Conservation (phyloP, 2,888 invertebrate species). For the Hypolimnas misippus region DNA sequence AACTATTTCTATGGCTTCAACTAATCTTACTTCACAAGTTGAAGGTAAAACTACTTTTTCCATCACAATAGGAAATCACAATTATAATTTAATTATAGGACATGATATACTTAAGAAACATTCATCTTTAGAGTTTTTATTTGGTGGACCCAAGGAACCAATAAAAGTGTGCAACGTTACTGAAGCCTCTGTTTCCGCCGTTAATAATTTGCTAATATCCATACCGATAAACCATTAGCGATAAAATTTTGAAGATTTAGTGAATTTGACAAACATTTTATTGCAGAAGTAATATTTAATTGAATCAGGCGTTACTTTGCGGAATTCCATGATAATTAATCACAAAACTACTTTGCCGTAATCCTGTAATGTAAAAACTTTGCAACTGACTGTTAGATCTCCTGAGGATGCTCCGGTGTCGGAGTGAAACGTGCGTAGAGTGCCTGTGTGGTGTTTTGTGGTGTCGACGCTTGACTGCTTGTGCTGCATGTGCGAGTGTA, state of each 20-base stretch:
- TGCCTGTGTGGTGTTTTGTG: too few species aligned
- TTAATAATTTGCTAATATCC: neutral
- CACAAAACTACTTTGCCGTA: too few species aligned
- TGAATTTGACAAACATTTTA: slow-evolving; percentile 26
- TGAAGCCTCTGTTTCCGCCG: neutral
- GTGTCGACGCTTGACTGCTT: too few species aligned
- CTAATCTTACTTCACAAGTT: neutral
- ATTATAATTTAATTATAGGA: neutral
- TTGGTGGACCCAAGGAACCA: neutral
- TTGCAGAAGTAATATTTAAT: slow-evolving; percentile 16
- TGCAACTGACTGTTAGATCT: too few species aligned
- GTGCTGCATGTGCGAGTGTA: too few species aligned
- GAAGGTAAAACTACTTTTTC: neutral
- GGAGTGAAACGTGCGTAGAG: too few species aligned
- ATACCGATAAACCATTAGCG: slow-evolving; percentile 6
- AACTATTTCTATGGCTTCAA: neutral
- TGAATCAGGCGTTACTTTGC: too few species aligned
- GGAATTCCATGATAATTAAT: too few species aligned
- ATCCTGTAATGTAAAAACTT: too few species aligned
- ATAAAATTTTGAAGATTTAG: slow-evolving; percentile 19
- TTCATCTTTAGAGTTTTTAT: neutral
- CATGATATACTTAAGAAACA: neutral
- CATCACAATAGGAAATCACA: neutral
- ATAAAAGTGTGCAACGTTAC: neutral
- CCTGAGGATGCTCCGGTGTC: too few species aligned